Conservation (phyloP, 2,797 vertebrate genomes). For the Numenius phaeopus region DNA sequence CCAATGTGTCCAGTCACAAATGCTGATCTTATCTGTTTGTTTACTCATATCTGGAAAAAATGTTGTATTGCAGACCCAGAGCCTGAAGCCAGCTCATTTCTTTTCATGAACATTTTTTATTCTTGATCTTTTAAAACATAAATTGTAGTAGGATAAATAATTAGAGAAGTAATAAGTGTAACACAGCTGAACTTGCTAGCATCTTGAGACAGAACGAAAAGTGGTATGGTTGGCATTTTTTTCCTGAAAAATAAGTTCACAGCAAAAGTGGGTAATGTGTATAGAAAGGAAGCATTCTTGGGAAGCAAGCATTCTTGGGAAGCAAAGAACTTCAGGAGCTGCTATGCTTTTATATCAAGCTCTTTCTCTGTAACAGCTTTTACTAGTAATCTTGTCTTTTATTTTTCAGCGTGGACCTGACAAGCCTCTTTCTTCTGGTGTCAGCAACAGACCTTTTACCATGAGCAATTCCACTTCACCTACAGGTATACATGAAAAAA, state of each 20-base stretch:
- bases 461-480: conserved; percentile 83
- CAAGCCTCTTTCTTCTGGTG: conserved; percentile 80
- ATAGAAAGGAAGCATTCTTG: background rate
- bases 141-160: background rate
- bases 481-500: conserved; percentile 79
- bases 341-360: background rate
- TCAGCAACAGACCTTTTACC: conserved; percentile 78
- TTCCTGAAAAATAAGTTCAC: background rate
- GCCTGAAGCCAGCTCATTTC: background rate
- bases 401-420: conserved; percentile 82
- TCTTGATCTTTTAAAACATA: background rate
- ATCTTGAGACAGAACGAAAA: background rate
- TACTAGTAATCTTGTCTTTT: conserved; percentile 59
- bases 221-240: background rate
- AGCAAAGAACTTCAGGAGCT: background rate
- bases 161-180: background rate
- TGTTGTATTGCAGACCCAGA: background rate
- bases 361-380: background rate
- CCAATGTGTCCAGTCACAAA: background rate
- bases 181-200: background rate
- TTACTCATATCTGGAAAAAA: background rate
- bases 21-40: background rate
- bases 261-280: background rate
- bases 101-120: background rate
- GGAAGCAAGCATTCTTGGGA: background rate